phyloP scores from a whole-genome alignment of 2,888 invertebrate species.

The Cryptocephalus primarius region DNA sequence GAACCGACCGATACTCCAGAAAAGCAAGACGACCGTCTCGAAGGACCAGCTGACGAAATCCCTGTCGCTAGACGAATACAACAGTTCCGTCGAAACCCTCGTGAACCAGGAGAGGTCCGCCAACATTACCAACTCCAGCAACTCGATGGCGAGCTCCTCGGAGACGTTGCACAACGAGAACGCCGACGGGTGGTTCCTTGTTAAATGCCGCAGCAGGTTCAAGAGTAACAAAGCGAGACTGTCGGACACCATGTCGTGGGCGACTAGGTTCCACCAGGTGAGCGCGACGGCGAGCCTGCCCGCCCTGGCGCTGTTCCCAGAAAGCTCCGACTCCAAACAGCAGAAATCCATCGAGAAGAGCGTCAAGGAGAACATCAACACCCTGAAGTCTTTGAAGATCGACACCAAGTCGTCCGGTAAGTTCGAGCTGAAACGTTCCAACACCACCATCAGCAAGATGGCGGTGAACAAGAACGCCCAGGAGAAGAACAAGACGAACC shows the following conservation, averaged over 20 bases:
- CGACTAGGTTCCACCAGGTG: conserved; percentile 69
- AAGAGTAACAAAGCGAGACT: conserved; percentile 39
- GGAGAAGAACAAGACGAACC: conserved; percentile 23
- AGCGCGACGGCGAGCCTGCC: conserved; percentile 75
- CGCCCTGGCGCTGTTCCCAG: conserved; percentile 47
- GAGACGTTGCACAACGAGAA: conserved; percentile 48
- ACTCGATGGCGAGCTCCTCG: conserved; percentile 42
- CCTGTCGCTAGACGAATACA: conserved; percentile 21
- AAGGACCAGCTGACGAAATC: conserved; percentile 22
- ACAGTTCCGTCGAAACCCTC: conserved; percentile 33
- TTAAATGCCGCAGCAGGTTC: conserved; percentile 56
- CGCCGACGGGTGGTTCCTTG: conserved; percentile 82
- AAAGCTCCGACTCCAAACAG: conserved; percentile 20
- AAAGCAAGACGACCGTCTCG: conserved; percentile 24
- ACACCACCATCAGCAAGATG: conserved; percentile 31
- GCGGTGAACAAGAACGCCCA: conserved; percentile 17
- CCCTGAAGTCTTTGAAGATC: conserved; percentile 26
- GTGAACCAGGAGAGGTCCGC: conserved; percentile 27
- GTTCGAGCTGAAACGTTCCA: conserved; percentile 25
- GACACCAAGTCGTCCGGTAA: conserved; percentile 13
- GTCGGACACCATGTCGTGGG: conserved; percentile 45
- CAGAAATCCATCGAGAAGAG: conserved; percentile 30
- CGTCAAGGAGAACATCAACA: conserved; percentile 33
- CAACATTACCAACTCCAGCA: conserved; percentile 25
- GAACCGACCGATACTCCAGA: conserved; percentile 10